phyloP scores from a whole-genome alignment of 2,888 invertebrate genomes.

The Drosophila ustulata region DNA sequence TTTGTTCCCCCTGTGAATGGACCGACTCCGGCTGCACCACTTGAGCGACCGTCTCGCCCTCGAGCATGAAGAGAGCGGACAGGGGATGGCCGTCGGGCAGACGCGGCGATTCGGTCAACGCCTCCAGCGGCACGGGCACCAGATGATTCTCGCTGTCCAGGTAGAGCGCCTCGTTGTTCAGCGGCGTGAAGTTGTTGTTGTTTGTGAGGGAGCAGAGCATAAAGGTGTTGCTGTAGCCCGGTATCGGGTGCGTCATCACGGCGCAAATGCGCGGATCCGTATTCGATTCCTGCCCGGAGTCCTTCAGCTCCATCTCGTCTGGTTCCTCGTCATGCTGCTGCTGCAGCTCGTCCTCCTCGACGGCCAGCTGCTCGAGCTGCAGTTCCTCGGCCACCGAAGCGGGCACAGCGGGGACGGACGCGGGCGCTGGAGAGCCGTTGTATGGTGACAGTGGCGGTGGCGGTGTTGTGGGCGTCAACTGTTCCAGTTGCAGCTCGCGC shows the following conservation, averaged over 20 bases:
- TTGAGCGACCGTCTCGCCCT: slow-evolving; percentile 54
- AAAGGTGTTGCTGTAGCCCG: slow-evolving; percentile 90
- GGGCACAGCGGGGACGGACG: background rate
- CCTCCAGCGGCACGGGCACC: slow-evolving; percentile 79
- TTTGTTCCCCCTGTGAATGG: background rate
- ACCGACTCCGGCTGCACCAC: slow-evolving; percentile 32
- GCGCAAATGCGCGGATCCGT: slow-evolving; percentile 58
- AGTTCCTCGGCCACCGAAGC: background rate
- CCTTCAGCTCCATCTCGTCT: slow-evolving; percentile 9
- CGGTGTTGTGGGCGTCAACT: background rate
- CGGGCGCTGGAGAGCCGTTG: no score
- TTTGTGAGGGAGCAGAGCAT: slow-evolving; percentile 88
- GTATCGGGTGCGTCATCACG: slow-evolving; percentile 90
- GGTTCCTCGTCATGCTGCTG: background rate
- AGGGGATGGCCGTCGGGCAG: slow-evolving; percentile 66
- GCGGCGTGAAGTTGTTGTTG: slow-evolving; percentile 89
- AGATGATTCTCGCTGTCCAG: slow-evolving; percentile 80
- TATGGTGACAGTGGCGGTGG: background rate
- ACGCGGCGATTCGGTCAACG: slow-evolving; percentile 63
- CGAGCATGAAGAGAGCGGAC: slow-evolving; percentile 59
- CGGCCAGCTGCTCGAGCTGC: background rate
- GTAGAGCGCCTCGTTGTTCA: slow-evolving; percentile 87
- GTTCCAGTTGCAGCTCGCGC: background rate
- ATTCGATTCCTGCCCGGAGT: background rate
- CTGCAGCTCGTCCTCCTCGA: background rate